Conservation (phyloP, 2,113 vertebrate species). For the Zosterops borbonicus region DNA sequence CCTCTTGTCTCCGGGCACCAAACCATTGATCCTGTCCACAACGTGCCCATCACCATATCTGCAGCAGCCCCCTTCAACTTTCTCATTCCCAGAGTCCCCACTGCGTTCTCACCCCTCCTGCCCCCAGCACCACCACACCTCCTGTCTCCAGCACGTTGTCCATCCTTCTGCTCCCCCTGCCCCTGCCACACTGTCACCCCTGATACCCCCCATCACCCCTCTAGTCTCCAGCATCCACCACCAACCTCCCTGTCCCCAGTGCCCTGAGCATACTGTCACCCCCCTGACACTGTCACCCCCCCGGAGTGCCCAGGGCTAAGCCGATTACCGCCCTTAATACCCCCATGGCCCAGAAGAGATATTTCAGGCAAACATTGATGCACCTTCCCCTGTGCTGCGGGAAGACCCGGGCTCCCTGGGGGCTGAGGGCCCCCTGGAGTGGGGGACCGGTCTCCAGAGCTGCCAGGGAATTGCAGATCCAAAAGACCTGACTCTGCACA, state of each 20-base stretch:
- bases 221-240: not conserved
- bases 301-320: not conserved
- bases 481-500: not conserved
- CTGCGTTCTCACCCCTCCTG: not conserved
- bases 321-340: conserved; percentile 45
- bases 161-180: not conserved
- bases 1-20: not conserved
- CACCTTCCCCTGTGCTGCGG: accelerated
- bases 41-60: not conserved
- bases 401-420: accelerated
- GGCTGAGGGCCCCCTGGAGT: not conserved
- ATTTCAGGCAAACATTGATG: not conserved
- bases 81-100: not conserved
- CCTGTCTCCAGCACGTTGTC: not conserved
- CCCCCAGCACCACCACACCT: not conserved
- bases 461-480: not conserved
- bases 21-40: not conserved
- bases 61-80: not conserved
- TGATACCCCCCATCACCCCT: not conserved
- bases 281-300: not conserved
- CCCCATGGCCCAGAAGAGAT: conserved; percentile 20
- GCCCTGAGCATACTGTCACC: not conserved
- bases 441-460: not conserved
- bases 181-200: no score
- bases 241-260: not conserved